These are phyloP conservation scores for Lypha dubia DNA, from an alignment of 2,888 invertebrate species.

Conservation along the genomic window DNA sequence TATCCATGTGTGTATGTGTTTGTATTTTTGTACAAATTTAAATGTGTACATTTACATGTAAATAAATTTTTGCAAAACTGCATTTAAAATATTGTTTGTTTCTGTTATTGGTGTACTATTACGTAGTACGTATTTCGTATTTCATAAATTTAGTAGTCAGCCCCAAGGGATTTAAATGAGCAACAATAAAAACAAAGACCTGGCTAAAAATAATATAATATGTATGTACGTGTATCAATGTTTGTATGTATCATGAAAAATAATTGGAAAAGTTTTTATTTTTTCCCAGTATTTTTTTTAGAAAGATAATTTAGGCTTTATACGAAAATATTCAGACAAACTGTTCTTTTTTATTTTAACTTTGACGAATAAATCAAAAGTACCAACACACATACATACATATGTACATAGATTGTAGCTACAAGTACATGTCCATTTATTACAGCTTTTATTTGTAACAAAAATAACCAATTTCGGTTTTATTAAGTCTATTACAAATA, in stretches of 20 bases:
- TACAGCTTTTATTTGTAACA: background rate
- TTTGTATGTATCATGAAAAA: conserved; percentile 7
- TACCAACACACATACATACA: background rate
- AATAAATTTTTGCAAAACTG: conserved; percentile 20
- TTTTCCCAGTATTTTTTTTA: conserved; percentile 1
- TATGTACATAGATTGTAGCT: background rate
- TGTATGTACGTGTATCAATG: background rate
- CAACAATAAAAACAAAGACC: conserved; percentile 5
- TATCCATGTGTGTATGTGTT: background rate
- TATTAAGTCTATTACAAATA: conserved; percentile 37
- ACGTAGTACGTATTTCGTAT: background rate
- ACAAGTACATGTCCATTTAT: background rate
- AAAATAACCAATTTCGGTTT: conserved; percentile 33
- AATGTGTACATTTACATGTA: background rate
- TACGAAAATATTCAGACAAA: background rate
- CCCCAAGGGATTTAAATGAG: conserved; percentile 30
- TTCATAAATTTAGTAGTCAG: conserved; percentile 25
- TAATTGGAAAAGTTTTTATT: conserved; percentile 47
- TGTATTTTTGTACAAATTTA: background rate
- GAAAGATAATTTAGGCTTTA: background rate
- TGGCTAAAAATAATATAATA: conserved; percentile 1
- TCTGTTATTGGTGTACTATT: background rate
- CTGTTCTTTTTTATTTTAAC: conserved; percentile 9
- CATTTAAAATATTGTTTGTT: background rate
- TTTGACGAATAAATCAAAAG: background rate